Conservation (phyloP, 2,797 vertebrate genomes). For the Cottoperca gobio region DNA sequence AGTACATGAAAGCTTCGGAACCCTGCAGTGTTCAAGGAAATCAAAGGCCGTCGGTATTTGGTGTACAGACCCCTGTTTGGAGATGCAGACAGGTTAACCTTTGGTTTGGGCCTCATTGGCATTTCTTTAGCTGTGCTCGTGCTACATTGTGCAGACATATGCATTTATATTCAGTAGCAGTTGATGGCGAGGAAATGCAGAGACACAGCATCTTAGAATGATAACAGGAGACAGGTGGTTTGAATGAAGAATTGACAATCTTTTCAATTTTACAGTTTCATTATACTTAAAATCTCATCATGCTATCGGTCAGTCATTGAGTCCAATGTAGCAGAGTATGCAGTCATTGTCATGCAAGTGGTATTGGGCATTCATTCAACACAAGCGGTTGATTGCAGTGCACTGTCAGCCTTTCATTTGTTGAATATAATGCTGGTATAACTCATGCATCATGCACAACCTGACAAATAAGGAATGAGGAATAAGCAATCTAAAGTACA, state of each 20-base stretch:
- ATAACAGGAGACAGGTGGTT: slow-evolving; percentile 7
- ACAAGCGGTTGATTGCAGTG: slow-evolving; percentile 48
- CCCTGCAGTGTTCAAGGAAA: slow-evolving; percentile 75
- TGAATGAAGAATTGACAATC: not conserved
- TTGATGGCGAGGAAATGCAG: slow-evolving; percentile 43
- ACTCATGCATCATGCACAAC: slow-evolving; percentile 50
- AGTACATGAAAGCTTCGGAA: slow-evolving; percentile 62
- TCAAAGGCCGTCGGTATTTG: slow-evolving; percentile 71
- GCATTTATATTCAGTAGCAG: slow-evolving; percentile 68
- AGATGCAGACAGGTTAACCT: slow-evolving; percentile 82
- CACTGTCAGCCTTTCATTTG: slow-evolving; percentile 42
- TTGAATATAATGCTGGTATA: slow-evolving; percentile 45
- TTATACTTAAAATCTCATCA: slow-evolving; percentile 33
- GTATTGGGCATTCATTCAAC: slow-evolving; percentile 42
- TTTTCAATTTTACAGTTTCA: slow-evolving; percentile 7
- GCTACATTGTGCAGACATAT: slow-evolving; percentile 45
- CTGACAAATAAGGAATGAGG: slow-evolving; percentile 23
- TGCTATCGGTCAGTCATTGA: slow-evolving; percentile 24
- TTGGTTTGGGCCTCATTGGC: slow-evolving; percentile 78
- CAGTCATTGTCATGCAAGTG: slow-evolving; percentile 31
- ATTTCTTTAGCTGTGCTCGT: slow-evolving; percentile 68
- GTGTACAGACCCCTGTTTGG: slow-evolving; percentile 72
- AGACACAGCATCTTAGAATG: slow-evolving; percentile 43
- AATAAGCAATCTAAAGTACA: slow-evolving; percentile 18
- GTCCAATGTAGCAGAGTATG: slow-evolving; percentile 1